Evolutionary conservation across 2,888 invertebrate genomes (phyloP), one percentile per base, ranked within the genome.

Genomic region (Perizoma affinitatum): DNA sequence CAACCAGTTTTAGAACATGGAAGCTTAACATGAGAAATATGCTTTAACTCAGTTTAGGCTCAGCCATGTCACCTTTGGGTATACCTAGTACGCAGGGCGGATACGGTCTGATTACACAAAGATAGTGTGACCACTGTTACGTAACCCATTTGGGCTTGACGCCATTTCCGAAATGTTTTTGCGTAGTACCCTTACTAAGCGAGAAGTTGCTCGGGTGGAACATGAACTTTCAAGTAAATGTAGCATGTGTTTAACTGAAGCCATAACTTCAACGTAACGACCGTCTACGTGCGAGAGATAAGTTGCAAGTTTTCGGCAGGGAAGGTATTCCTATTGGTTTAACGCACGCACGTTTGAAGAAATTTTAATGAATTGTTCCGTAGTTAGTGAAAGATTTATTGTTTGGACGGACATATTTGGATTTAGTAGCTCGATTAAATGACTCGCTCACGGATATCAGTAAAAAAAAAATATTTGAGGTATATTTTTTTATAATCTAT

Each of bases 201-300:
- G 80, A 82, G 83, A 80, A 88, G 82, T 88, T 87, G 85, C 85
- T 87, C 84, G 79, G 74, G 88, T 84, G 87, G 79, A 85, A 82
- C 87, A 82, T 84, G 88, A 87, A 90, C 85, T 90, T 90, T 88
- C 86, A 80, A 87, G 83, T 88, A 88, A 90, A 90, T 87, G 90
- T 90, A 87, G 86, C 90, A 91, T 91, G 90, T 91, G 91, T 89
- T 90, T 86, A 88, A 89, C 90, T 88, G 77, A 84, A 72, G 80
- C 87, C 84, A 88, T 90, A 90, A 90, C 89, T 91, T 83, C 77
- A 77, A 75, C 82, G 82, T 87, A 90, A 90, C 90, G 90, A 88
- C 88, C 88, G 75, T 71, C 87, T 87, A 90, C 90, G 91, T 88
- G 90, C 82, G 86, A 74, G 82, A 90, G 91, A 91, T 91, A 91